Evolutionary conservation across 2,888 invertebrate species (phyloP).

Genomic region (Cheilosia impressa): DNA sequence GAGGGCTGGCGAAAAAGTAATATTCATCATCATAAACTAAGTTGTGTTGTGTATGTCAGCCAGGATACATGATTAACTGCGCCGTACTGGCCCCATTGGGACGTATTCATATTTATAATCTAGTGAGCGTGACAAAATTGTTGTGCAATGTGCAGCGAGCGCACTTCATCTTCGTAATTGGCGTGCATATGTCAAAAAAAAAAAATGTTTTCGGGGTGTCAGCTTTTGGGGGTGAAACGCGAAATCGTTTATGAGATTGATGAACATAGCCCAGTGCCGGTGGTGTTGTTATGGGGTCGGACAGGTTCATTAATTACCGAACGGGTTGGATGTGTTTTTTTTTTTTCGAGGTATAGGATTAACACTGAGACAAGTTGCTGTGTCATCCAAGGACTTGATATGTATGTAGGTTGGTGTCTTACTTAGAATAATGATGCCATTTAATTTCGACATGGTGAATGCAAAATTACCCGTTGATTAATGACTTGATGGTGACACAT

Average conservation of each 20-base stretch:
- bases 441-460: slow-evolving; percentile 41
- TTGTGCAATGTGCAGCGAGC: slow-evolving; percentile 65
- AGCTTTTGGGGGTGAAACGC: slow-evolving; percentile 23
- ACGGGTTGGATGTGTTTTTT: slow-evolving; percentile 22
- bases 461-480: slow-evolving; percentile 54
- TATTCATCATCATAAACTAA: slow-evolving; percentile 68
- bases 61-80: slow-evolving; percentile 69
- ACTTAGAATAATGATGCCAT: slow-evolving; percentile 48
- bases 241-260: slow-evolving; percentile 62
- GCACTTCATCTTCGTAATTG: slow-evolving; percentile 70
- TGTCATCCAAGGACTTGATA: slow-evolving; percentile 34
- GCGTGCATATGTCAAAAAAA: slow-evolving; percentile 61
- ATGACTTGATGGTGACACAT: slow-evolving; percentile 59
- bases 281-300: slow-evolving; percentile 8
- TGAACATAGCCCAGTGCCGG: slow-evolving; percentile 26
- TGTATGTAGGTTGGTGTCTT: not conserved
- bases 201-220: slow-evolving; percentile 39
- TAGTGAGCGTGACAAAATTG: slow-evolving; percentile 62
- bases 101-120: slow-evolving; percentile 52
- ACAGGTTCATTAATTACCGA: slow-evolving; percentile 55
- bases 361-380: slow-evolving; percentile 39
- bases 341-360: slow-evolving; percentile 1
- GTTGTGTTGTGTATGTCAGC: slow-evolving; percentile 39
- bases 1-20: slow-evolving; percentile 48
- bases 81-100: slow-evolving; percentile 34